Evolutionary conservation across 2,888 invertebrate genomes (phyloP), one percentile per base, ranked within the genome.

Genomic region (Diloba caeruleocephala): DNA sequence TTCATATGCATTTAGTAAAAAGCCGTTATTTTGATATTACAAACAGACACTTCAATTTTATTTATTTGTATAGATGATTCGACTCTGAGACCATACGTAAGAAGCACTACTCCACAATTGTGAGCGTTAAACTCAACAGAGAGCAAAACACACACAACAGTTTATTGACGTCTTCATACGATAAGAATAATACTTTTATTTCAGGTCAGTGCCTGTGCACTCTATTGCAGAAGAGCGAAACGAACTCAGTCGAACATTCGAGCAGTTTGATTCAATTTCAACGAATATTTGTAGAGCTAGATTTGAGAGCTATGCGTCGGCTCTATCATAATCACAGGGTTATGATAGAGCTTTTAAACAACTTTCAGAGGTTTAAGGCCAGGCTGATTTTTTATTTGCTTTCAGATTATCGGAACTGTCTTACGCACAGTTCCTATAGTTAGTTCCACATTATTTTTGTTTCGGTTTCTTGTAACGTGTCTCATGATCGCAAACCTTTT

Each of bases 241-340:
- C 49, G 57, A 49, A 61, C 43, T 46, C 45, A 42, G 29, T 19
- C 34, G 29, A 52, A 45, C 46, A 46, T 60, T 45, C 53, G 28
- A 51, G 19, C 19, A 19, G 38, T 66, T 28, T 52, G 15, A 62
- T 66, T 66, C 53, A 43, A 62, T 66, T 67, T 44, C 29, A 36
- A 44, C 9, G 17, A 38, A 41, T 67, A 19, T 41, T 53, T 39
- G 26, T 28, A 12, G 32, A 25, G 51, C 41, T 44, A 29, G 32
- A 28, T 9, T 64, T 10, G 15, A 29, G 32, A 43, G 31, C 13
- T 43, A 6, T 26, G n/a, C n/a, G n/a, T n/a, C n/a, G 49, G 31
- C 3, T 56, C 1, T 34, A 38, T 21, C 28, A 13, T 28, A 5
- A n/a, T n/a, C 5, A 5, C 31, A 10, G 19, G 26, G 33, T 12